phyloP scores from a whole-genome alignment of 2,888 invertebrate genomes.

The Nephrotoma flavescens region DNA sequence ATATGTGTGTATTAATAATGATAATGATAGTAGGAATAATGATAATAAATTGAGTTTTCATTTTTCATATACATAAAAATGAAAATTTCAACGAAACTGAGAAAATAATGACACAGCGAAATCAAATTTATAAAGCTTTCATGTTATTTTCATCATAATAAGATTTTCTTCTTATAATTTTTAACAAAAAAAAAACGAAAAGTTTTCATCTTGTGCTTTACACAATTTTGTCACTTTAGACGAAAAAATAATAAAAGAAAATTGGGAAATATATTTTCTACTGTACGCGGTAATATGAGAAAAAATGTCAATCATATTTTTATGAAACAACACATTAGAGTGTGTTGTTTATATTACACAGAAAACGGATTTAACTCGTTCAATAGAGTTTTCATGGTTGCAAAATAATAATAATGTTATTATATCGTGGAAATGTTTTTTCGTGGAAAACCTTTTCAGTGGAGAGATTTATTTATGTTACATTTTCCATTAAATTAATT shows the following conservation, averaged over 20 bases:
- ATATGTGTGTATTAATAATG: background rate
- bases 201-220: background rate
- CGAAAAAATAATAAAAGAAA: background rate
- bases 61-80: background rate
- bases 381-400: background rate
- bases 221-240: background rate
- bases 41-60: background rate
- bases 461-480: background rate
- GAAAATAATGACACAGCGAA: background rate
- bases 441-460: background rate
- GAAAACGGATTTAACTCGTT: background rate
- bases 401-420: background rate
- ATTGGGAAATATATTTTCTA: background rate
- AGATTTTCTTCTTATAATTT: background rate
- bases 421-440: background rate
- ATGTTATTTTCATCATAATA: background rate
- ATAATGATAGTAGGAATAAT: background rate
- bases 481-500: background rate
- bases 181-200: background rate
- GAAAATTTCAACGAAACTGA: background rate
- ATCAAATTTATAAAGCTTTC: background rate
- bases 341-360: background rate
- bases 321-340: background rate
- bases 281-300: background rate
- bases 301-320: background rate